Evolutionary conservation across 2,797 vertebrate genomes (phyloP).

Genomic region (Monodelphis domestica): DNA sequence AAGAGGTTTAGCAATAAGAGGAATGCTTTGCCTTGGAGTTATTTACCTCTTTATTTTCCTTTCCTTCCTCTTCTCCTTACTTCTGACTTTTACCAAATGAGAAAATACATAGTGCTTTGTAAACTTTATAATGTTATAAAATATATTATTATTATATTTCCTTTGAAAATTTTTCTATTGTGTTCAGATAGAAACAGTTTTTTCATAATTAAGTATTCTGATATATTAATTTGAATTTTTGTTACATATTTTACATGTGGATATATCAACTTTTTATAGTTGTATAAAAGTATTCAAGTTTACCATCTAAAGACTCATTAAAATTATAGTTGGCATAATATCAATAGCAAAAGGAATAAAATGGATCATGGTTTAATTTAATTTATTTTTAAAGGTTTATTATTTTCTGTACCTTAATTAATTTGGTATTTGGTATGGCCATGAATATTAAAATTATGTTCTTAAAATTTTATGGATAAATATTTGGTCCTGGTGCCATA

Average conservation of each 20-base stretch:
- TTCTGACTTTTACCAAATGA: neutral
- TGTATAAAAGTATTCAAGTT: neutral
- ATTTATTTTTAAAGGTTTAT: neutral
- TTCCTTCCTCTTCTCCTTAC: neutral
- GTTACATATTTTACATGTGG: neutral
- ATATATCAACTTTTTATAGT: neutral
- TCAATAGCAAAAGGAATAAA: neutral
- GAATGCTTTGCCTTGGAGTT: neutral
- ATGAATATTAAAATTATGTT: neutral
- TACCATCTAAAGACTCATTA: neutral
- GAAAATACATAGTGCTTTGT: neutral
- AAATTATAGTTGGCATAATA: neutral
- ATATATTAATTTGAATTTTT: neutral
- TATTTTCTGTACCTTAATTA: neutral
- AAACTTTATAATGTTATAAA: neutral
- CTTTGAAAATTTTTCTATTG: neutral
- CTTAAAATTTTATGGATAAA: neutral
- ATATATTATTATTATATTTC: neutral
- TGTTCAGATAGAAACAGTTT: neutral
- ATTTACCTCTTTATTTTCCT: neutral
- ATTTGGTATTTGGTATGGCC: neutral
- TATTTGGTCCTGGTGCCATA: neutral
- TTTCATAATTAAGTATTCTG: neutral
- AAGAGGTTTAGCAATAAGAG: neutral
- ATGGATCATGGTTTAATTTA: neutral